A percentile compares a stretch with the other conserved stretches of the same genome.
phyloP scores from a whole-genome alignment of 2,888 invertebrate species.

The Sphaeridia pumilis region DNA sequence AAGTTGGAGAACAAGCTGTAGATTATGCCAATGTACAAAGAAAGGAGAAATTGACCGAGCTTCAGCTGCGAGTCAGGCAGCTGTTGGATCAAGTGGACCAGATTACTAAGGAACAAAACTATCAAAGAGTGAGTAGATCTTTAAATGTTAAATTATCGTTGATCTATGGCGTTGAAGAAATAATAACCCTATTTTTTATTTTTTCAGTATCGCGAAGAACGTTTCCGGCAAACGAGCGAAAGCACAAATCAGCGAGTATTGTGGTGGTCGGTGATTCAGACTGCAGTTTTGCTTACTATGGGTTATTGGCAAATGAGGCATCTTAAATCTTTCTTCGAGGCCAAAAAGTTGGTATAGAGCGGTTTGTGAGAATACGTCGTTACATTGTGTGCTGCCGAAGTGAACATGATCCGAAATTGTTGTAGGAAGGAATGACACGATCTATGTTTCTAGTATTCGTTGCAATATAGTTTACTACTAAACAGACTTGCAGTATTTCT shows the following conservation, averaged over 20 bases:
- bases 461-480: too few species aligned
- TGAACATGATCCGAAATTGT: too few species aligned
- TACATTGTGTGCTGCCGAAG: too few species aligned
- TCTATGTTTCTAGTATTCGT: too few species aligned
- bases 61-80: constrained; percentile 88
- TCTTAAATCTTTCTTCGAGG: constrained; percentile 97
- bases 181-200: background rate
- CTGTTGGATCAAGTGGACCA: constrained; percentile 95
- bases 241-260: constrained; percentile 90
- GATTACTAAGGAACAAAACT: constrained; percentile 98
- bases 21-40: constrained; percentile 96
- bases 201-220: constrained; percentile 94
- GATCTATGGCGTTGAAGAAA: background rate
- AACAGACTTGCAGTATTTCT: too few species aligned
- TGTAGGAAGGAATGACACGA: too few species aligned
- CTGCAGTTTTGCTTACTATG: constrained; percentile 75
- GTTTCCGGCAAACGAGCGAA: constrained; percentile 94
- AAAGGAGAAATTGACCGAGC: constrained; percentile 89
- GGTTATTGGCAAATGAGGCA: constrained; percentile 99
- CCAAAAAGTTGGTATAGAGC: constrained; percentile 91
- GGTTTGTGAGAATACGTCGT: too few species aligned
- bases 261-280: constrained; percentile 95
- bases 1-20: constrained; percentile 97
- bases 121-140: constrained; percentile 65
- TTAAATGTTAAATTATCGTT: background rate